Evolutionary conservation across 2,113 vertebrate genomes (phyloP).

Genomic region (Solenodon paradoxus): DNA sequence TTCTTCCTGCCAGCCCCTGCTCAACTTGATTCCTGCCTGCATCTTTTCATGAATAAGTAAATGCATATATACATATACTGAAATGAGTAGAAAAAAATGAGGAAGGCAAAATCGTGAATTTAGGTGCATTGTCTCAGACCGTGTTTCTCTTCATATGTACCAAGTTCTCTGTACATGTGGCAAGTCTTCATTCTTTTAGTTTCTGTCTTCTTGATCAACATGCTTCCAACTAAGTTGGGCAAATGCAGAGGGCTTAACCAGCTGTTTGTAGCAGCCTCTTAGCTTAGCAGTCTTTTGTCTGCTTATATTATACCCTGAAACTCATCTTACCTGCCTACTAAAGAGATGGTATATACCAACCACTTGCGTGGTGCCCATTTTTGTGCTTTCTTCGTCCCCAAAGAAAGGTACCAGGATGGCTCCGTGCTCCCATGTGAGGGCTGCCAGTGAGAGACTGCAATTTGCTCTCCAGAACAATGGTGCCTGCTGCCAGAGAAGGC

Average conservation of each 20-base stretch:
- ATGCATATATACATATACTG: no score
- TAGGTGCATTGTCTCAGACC: neutral
- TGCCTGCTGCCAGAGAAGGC: neutral
- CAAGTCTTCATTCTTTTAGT: neutral
- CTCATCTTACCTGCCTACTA: neutral
- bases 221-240: neutral
- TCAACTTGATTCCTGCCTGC: no score
- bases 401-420: neutral
- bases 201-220: neutral
- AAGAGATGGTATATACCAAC: neutral
- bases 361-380: neutral
- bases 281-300: no score
- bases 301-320: neutral
- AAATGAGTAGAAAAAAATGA: neutral
- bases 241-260: no score
- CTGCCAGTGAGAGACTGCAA: neutral
- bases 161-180: neutral
- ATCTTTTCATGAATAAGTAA: no score
- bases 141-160: neutral
- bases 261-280: no score
- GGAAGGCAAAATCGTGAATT: neutral
- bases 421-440: no score
- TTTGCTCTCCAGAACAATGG: neutral
- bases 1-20: no score
- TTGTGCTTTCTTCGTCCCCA: neutral